Evolutionary conservation across 2,888 invertebrate species (phyloP).

Genomic region (Hipparchia semele): DNA sequence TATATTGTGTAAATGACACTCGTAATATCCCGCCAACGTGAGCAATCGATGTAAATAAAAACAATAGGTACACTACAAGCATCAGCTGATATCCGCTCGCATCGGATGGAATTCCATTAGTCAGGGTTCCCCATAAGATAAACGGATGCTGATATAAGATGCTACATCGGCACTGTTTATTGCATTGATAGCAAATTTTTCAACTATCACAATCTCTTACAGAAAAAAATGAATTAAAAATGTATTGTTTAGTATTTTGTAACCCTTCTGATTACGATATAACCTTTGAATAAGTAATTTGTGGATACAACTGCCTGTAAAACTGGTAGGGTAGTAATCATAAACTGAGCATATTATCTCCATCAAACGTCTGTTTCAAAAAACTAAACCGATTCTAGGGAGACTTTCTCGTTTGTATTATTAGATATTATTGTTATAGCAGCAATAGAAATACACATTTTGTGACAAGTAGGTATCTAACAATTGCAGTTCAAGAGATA

Average conservation of each 20-base stretch:
- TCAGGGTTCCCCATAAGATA: slow-evolving; percentile 24
- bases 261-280: neutral
- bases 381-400: too few species aligned
- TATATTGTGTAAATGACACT: too few species aligned
- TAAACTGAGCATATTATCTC: too few species aligned
- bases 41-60: neutral
- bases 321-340: too few species aligned
- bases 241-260: too few species aligned
- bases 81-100: slow-evolving; percentile 26
- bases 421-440: too few species aligned
- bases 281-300: too few species aligned
- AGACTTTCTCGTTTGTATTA: too few species aligned
- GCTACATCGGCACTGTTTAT: neutral
- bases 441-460: neutral
- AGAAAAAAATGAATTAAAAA: neutral
- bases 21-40: neutral
- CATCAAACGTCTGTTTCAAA: too few species aligned
- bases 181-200: neutral
- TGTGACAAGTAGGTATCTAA: too few species aligned
- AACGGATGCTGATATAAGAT: slow-evolving; percentile 13
- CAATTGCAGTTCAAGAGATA: too few species aligned
- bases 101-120: slow-evolving; percentile 20
- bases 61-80: neutral
- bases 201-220: neutral
- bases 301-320: neutral